These are phyloP conservation scores for Exocentrus adspersus DNA, from an alignment of 2,888 invertebrate species.

Conservation along the genomic window DNA sequence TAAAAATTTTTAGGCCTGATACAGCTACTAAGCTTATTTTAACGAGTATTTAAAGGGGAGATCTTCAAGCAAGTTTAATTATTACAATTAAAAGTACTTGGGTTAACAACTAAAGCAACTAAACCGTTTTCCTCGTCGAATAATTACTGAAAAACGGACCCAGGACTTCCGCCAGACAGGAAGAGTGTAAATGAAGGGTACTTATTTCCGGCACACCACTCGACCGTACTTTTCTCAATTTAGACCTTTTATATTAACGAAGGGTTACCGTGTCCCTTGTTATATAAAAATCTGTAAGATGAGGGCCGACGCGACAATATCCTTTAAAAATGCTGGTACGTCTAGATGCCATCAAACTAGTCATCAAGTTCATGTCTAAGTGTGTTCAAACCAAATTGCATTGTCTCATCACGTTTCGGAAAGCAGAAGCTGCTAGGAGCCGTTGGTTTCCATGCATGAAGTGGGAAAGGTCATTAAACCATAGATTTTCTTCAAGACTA, in stretches of 20 bases:
- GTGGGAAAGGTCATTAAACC: not conserved
- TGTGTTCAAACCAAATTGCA: slow-evolving; percentile 31
- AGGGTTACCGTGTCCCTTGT: slow-evolving; percentile 4
- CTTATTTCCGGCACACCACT: not conserved
- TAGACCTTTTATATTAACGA: slow-evolving; percentile 5
- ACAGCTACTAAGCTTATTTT: too few species aligned
- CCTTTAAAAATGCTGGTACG: slow-evolving; percentile 32
- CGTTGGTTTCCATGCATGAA: not conserved
- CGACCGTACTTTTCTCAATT: slow-evolving; percentile 15
- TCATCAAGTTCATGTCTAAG: slow-evolving; percentile 28
- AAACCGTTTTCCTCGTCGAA: not conserved
- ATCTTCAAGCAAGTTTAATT: too few species aligned
- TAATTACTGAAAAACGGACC: not conserved
- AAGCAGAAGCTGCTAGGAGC: not conserved
- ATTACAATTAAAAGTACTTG: slow-evolving; percentile 2
- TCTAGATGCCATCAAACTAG: slow-evolving; percentile 23
- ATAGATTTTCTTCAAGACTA: too few species aligned
- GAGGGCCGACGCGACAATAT: slow-evolving; percentile 21
- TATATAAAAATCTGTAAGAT: slow-evolving; percentile 24
- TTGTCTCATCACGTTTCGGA: slow-evolving; percentile 39
- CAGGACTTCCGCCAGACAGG: slow-evolving; percentile 9
- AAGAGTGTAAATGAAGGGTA: slow-evolving; percentile 25
- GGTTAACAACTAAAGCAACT: not conserved
- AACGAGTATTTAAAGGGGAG: too few species aligned
- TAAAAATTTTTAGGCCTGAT: too few species aligned